Percentiles rank a stretch among this genome's conserved stretches.
These are phyloP conservation scores for Bucorvus abyssinicus DNA, from an alignment of 2,797 vertebrate species.

Conservation along the genomic window DNA sequence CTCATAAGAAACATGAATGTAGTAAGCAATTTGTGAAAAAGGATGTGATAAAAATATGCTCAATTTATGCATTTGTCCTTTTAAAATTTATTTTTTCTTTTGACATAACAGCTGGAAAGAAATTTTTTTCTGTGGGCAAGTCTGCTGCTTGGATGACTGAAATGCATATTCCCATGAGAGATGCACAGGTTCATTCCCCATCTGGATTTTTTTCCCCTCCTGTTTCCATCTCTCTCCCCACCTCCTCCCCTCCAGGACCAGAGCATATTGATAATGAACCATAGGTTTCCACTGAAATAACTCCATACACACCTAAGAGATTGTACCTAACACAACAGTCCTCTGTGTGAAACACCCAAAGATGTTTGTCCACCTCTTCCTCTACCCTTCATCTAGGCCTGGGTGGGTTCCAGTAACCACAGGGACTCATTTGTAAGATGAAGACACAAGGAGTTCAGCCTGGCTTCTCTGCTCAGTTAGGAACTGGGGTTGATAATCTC, in stretches of 20 bases:
- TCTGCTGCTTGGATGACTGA: constrained; percentile 17
- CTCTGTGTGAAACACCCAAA: neutral
- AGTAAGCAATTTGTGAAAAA: constrained; percentile 27
- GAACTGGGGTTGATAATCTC: neutral
- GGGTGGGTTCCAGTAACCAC: neutral
- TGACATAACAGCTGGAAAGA: constrained; percentile 41
- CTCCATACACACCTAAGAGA: neutral
- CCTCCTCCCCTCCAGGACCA: neutral
- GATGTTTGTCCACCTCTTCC: neutral
- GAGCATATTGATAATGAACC: neutral
- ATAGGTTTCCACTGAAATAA: neutral
- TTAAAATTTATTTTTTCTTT: neutral
- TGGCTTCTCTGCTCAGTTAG: neutral
- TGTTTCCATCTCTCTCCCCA: neutral
- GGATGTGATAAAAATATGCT: constrained; percentile 18
- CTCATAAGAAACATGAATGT: neutral
- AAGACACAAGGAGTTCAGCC: neutral
- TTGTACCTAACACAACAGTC: neutral
- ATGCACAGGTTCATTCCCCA: constrained; percentile 34
- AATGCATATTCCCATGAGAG: constrained; percentile 34
- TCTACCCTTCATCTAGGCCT: neutral
- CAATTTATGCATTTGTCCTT: neutral
- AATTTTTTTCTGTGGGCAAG: constrained; percentile 8
- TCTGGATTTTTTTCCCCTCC: neutral
- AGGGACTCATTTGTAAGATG: neutral